phyloP scores from a whole-genome alignment of 2,797 vertebrate species.

The Gallinago nigripennis region DNA sequence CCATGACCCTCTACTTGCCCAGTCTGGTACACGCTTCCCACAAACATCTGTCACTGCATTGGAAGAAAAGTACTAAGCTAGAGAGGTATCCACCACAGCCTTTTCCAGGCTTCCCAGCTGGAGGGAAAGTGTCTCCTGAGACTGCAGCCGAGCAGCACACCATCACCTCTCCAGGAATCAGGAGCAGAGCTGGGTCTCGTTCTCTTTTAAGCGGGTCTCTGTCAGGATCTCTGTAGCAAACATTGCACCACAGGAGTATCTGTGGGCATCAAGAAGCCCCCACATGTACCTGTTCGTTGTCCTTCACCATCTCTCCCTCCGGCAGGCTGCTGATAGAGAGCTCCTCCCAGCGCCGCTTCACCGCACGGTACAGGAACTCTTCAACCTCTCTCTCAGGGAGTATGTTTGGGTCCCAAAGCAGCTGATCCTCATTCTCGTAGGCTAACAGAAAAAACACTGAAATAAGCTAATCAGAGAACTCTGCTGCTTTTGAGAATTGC shows the following conservation, averaged over 20 bases:
- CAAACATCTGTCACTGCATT: background rate
- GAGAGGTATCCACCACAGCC: background rate
- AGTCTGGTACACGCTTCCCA: background rate
- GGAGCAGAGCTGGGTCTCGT: background rate
- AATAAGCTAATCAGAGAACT: conserved; percentile 32
- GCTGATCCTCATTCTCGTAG: conserved; percentile 88
- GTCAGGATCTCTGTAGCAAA: background rate
- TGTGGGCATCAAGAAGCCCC: background rate
- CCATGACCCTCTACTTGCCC: background rate
- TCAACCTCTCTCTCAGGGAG: conserved; percentile 87
- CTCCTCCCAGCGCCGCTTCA: conserved; percentile 79
- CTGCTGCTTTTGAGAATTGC: background rate
- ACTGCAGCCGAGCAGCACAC: background rate
- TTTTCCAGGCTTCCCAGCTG: background rate
- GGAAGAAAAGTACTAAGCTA: background rate
- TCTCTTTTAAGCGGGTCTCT: background rate
- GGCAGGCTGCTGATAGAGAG: conserved; percentile 57
- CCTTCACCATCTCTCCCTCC: conserved; percentile 79
- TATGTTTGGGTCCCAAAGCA: conserved; percentile 88
- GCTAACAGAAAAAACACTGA: conserved; percentile 71
- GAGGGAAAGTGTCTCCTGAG: background rate
- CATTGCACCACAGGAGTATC: fast-evolving
- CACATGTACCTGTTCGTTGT: conserved; percentile 88
- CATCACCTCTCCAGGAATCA: background rate
- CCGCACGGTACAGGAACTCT: conserved; percentile 85